These are phyloP conservation scores for Pelosia muscerda DNA, from an alignment of 2,888 invertebrate species.

Conservation along the genomic window DNA sequence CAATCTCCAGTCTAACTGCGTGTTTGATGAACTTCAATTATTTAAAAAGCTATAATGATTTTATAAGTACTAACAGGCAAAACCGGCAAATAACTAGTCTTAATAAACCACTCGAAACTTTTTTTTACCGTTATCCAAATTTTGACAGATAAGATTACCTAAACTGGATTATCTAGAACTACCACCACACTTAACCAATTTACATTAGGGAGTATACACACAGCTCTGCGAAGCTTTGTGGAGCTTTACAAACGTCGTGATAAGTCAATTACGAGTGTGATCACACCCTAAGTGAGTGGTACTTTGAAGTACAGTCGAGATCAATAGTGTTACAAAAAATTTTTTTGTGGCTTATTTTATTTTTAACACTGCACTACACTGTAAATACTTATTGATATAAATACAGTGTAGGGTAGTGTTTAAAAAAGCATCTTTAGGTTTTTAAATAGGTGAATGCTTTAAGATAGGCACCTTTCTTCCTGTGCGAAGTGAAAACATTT, in stretches of 20 bases:
- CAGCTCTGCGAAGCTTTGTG: constrained; percentile 49
- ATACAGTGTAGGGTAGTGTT: too few species aligned
- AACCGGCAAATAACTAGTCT: background rate
- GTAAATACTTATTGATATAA: too few species aligned
- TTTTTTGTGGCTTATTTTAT: too few species aligned
- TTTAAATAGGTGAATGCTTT: too few species aligned
- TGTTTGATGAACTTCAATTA: too few species aligned
- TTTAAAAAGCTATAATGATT: background rate
- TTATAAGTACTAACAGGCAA: background rate
- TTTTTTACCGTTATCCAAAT: constrained; percentile 4
- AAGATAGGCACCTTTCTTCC: too few species aligned
- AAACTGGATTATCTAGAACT: constrained; percentile 58
- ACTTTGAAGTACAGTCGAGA: constrained; percentile 52
- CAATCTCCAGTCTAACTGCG: too few species aligned
- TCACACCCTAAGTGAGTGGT: constrained; percentile 73
- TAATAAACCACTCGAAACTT: background rate
- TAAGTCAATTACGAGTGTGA: constrained; percentile 81
- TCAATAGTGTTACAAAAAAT: constrained; percentile 40
- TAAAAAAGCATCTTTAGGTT: too few species aligned
- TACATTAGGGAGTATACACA: constrained; percentile 62
- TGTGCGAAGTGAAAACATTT: too few species aligned
- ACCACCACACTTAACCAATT: constrained; percentile 76
- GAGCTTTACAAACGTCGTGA: constrained; percentile 70
- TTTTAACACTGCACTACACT: too few species aligned
- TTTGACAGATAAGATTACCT: constrained; percentile 46